Evolutionary conservation across 2,113 vertebrate species (phyloP).

Genomic region (Anseranas semipalmata): DNA sequence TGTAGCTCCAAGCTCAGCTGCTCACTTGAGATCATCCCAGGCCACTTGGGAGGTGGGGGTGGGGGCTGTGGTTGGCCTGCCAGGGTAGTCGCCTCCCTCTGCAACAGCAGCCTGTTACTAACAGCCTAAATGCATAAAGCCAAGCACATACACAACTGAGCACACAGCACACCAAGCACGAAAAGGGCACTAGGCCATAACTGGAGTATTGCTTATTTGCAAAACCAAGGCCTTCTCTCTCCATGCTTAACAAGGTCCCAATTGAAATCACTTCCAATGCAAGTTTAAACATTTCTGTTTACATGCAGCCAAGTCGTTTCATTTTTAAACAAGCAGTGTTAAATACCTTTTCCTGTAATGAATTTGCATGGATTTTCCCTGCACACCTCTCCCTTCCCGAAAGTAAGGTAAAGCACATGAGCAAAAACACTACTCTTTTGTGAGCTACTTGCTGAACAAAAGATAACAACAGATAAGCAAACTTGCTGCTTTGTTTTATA

Average conservation of each 20-base stretch:
- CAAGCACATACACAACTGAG: slow-evolving; percentile 78
- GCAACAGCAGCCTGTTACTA: slow-evolving; percentile 90
- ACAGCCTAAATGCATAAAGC: slow-evolving; percentile 82
- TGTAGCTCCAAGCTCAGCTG: slow-evolving; percentile 96
- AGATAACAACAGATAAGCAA: background rate
- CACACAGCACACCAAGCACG: slow-evolving; percentile 26
- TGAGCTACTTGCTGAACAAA: background rate
- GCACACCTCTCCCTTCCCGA: background rate
- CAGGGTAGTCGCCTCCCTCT: slow-evolving; percentile 88
- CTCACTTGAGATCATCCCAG: slow-evolving; percentile 90
- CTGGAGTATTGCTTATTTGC: slow-evolving; percentile 1
- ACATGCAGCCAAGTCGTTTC: background rate
- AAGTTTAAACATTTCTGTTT: background rate
- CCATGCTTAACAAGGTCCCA: background rate
- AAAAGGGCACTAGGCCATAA: slow-evolving; percentile 20
- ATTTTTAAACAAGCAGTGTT: background rate
- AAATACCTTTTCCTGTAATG: background rate
- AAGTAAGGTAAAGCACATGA: background rate
- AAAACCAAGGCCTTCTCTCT: background rate
- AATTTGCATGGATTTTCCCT: background rate
- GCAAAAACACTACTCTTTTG: background rate
- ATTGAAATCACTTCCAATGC: background rate
- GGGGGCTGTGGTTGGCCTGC: slow-evolving; percentile 82
- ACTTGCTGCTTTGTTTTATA: background rate
- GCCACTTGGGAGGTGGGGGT: slow-evolving; percentile 86